A percentile compares a stretch with the other conserved stretches of the same genome.
Evolutionary conservation across 2,888 invertebrate species (phyloP).

Genomic region (Ormyrus nitidulus): DNA sequence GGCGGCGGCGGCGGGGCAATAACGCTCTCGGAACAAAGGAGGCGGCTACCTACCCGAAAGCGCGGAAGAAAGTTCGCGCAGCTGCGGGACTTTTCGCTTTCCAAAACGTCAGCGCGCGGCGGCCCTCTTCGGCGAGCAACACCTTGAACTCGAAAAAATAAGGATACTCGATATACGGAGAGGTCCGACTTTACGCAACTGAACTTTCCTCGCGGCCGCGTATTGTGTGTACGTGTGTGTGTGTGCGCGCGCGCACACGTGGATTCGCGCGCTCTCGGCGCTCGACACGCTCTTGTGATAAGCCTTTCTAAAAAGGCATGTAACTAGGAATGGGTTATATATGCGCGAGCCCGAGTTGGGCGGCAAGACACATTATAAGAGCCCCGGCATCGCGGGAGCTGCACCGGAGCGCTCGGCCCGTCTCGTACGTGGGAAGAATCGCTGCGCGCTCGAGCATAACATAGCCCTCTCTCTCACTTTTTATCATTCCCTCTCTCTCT

Average conservation of each 20-base stretch:
- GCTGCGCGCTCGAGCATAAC: conserved; percentile 53
- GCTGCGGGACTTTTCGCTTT: conserved; percentile 32
- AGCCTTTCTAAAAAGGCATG: conserved; percentile 55
- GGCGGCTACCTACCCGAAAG: no score
- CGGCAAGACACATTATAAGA: conserved; percentile 42
- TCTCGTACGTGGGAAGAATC: conserved; percentile 56
- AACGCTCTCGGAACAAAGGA: no score
- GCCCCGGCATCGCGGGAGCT: conserved; percentile 27
- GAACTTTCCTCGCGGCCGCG: not conserved
- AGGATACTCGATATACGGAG: not conserved
- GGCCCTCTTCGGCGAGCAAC: conserved; percentile 2
- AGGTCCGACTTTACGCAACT: conserved; percentile 26
- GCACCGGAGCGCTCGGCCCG: conserved; percentile 34
- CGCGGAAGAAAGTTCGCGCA: no score
- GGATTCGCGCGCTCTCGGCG: conserved; percentile 13
- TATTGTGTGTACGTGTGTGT: no score
- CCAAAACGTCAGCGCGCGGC: conserved; percentile 33
- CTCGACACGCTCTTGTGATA: conserved; percentile 50
- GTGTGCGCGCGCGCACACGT: not conserved
- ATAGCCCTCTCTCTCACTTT: conserved; percentile 13
- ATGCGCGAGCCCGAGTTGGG: conserved; percentile 22
- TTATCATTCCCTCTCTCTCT: no score
- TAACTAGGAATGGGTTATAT: conserved; percentile 51
- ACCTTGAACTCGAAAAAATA: conserved; percentile 52
- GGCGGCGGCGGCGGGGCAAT: no score